Conservation (phyloP, 2,888 invertebrate genomes). For the Masnerella sp. region DNA sequence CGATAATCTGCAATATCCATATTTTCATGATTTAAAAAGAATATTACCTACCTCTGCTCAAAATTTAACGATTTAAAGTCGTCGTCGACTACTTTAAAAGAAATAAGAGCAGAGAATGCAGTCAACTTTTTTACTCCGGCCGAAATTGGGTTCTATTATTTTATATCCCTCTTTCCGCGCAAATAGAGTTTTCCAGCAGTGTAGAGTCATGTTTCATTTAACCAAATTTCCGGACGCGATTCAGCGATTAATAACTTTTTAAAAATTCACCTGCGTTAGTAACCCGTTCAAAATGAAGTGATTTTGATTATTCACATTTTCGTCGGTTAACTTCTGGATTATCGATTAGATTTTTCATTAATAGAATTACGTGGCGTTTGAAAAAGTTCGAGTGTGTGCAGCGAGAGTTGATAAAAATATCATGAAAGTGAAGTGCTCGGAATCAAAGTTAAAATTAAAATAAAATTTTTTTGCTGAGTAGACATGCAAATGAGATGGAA, state of each 20-base stretch:
- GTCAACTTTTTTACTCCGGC: background rate
- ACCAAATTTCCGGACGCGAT: background rate
- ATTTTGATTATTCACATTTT: background rate
- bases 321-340: no score
- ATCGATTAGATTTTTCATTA: no score
- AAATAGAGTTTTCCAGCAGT: background rate
- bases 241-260: background rate
- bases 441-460: no score
- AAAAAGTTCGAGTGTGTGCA: no score
- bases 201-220: background rate
- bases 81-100: background rate
- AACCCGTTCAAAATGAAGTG: background rate
- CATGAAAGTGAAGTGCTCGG: no score
- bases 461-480: no score
- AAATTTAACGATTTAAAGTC: slow-evolving; percentile 10
- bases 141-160: slow-evolving; percentile 7
- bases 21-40: no score
- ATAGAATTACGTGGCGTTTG: no score
- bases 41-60: background rate
- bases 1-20: no score
- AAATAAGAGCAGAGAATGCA: slow-evolving; percentile 1
- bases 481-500: no score
- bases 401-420: no score
- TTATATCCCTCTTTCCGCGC: background rate
- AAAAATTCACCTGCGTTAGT: no score